Evolutionary conservation across 2,888 invertebrate species (phyloP), one percentile per base, ranked within the genome.

Genomic region (Sinotaia quadrata): DNA sequence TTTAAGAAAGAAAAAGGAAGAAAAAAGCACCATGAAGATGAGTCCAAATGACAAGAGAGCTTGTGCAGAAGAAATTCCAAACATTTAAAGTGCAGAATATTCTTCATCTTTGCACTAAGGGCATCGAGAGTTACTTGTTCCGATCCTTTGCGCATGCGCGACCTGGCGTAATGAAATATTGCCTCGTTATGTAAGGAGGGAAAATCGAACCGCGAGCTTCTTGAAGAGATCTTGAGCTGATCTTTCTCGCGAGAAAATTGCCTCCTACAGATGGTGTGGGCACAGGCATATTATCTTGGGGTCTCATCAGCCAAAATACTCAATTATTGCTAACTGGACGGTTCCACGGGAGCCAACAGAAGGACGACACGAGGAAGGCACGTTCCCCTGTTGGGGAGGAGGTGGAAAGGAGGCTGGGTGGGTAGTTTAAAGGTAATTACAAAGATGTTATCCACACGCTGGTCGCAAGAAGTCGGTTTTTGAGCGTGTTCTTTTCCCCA

Each of bases 341-440:
- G 62, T n/a, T 34, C 21, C 27, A 24, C 33, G 54, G 44, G 44
- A 27, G 60, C 2, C 2, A 47, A n/a, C 21, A 31, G 21, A 37
- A 4, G 63, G 65, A 56, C 65, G 33, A 65, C n/a, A n/a, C 41
- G 21, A 41, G 41, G 56, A 21, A 33, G 63, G 34, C 63, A 41
- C 27, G 33, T n/a, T 65, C 65, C 65, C 65, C 27, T n/a, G 56
- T 54, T 51, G 65, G 34, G 56, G n/a, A n/a, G n/a, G n/a, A n/a
- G n/a, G n/a, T n/a, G n/a, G n/a, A n/a, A n/a, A n/a, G n/a, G n/a
- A n/a, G n/a, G n/a, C n/a, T n/a, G n/a, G n/a, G 68, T 51, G 58
- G 67, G 67, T 67, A 58, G 67, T 71, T 71, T 71, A 67, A 71
- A 71, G 71, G 67, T 71, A 71, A 71, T 71, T 71, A 71, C 67